phyloP scores from a whole-genome alignment of 2,888 invertebrate genomes.

The Dione juno region DNA sequence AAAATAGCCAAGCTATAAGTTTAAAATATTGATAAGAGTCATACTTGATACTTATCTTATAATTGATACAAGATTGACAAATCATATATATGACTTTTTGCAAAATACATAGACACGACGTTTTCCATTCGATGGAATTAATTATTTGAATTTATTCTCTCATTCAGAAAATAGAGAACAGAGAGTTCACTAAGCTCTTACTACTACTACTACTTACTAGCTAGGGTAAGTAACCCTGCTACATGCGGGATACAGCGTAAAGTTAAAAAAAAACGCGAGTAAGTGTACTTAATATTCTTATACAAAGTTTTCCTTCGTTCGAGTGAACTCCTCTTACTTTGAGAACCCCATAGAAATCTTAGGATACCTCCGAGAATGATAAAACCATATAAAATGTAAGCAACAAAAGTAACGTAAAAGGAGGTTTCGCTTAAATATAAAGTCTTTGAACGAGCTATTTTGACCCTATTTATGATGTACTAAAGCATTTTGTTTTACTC shows the following conservation, averaged over 20 bases:
- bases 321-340: background rate
- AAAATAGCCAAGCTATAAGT: no score
- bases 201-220: no score
- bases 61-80: no score
- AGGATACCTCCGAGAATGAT: constrained; percentile 18
- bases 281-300: background rate
- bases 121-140: no score
- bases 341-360: background rate
- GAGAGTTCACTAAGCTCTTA: no score
- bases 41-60: no score
- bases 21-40: no score
- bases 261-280: background rate
- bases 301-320: background rate
- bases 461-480: constrained; percentile 60
- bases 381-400: constrained; percentile 4
- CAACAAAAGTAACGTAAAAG: constrained; percentile 15
- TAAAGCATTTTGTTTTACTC: constrained; percentile 54
- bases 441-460: constrained; percentile 37
- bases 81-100: no score
- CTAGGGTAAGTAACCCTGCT: background rate
- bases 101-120: no score
- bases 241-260: background rate
- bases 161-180: no score
- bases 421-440: constrained; percentile 16
- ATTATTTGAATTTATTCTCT: no score